Base-by-base conservation (phyloP, 2,888 invertebrate genomes). In the Artemia sp. region DNA sequence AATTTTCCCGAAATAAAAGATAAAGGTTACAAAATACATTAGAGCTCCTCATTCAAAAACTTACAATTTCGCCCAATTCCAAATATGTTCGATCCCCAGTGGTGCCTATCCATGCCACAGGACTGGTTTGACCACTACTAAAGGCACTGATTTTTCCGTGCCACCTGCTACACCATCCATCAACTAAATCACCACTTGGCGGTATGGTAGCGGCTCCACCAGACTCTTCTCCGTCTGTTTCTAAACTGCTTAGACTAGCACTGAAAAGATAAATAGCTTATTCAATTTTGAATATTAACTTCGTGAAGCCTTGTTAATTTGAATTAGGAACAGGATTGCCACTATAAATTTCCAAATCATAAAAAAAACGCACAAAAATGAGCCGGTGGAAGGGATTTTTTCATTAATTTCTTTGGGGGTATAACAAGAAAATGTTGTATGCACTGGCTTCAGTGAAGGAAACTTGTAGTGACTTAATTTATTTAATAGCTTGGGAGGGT, bases 161-260 rank as follows among this genome's bases (percentile, higher is more conserved):
- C 52, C 14, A 51, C 38, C 70, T 70, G 51, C 52, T 52, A 38
- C 52, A 24, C 38, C 68, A 14, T 3, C 70, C 71, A 74, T 84
- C 84, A 72, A 83, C 80, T 51, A 84, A 82, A 51, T 88, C 88
- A 68, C 90, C 87, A 72, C 91, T 92, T 74, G 90, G 90, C 68
- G 91, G 91, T 69, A 91, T 92, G 19, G 92, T 92, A 71, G 92
- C 87, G 69, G 90, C 90, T 81, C 92, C 92, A 80, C 92, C 91
- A 69, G 92, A 82, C 76, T 85, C 85, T 76, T 91, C 91, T 72
- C 88, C 87, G 77, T 92, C 91, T 51, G 91, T 91, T 78, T 92
- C 92, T 83, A 92, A 85, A 77, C 87, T 87, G 77, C 87, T 87
- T 73, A 88, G 79, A 76, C 87, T 87, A 76, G 86, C 84, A 77